Evolutionary conservation across 2,888 invertebrate species (phyloP).

Genomic region (Eristalis tenax): DNA sequence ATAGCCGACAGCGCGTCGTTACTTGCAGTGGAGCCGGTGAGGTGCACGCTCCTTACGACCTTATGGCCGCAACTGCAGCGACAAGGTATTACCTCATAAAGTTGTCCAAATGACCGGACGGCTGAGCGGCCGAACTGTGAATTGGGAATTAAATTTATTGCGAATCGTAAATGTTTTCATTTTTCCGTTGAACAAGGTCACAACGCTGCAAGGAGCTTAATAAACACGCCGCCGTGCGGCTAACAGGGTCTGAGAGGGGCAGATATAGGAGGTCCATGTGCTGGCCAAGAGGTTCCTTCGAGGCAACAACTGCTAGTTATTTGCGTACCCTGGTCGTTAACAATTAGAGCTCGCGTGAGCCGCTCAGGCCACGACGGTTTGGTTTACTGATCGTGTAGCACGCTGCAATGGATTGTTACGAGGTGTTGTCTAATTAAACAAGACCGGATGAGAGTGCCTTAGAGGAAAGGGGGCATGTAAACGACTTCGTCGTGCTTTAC

Average conservation of each 20-base stretch:
- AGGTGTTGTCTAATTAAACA: not conserved
- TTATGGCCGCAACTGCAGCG: constrained; percentile 38
- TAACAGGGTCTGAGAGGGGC: not conserved
- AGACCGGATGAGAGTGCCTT: too few species aligned
- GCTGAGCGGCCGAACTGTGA: constrained; percentile 11
- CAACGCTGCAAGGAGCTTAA: not conserved
- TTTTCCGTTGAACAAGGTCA: constrained; percentile 52
- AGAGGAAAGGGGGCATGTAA: too few species aligned
- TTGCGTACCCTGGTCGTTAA: not conserved
- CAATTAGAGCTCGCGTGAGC: not conserved
- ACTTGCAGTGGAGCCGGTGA: constrained; percentile 29
- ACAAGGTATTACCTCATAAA: constrained; percentile 61
- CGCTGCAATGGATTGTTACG: not conserved
- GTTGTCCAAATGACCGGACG: not conserved
- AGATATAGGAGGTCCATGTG: not conserved
- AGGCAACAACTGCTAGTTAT: not conserved
- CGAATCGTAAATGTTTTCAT: constrained; percentile 43
- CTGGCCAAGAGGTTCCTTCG: not conserved
- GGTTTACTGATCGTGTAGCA: not conserved
- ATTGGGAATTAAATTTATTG: constrained; percentile 64
- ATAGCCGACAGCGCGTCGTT: constrained; percentile 41
- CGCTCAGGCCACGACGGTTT: not conserved
- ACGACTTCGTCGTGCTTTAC: too few species aligned
- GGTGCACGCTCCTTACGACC: constrained; percentile 32
- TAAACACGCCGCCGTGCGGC: not conserved